Evolutionary conservation across 2,113 vertebrate genomes (phyloP).

Genomic region (Pelmatolapia mariae): DNA sequence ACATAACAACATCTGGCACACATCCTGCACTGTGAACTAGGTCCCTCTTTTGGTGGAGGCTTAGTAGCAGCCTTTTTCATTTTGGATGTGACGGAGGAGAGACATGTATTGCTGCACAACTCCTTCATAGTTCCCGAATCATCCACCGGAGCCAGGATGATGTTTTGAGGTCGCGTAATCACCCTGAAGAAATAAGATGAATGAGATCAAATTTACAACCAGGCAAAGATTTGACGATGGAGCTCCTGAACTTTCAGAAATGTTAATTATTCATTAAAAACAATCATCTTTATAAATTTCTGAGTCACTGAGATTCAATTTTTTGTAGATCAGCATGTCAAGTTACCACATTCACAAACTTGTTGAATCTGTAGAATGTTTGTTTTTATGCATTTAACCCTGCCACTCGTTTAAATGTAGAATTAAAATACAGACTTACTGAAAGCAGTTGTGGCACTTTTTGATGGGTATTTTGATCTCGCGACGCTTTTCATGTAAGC

Average conservation of each 20-base stretch:
- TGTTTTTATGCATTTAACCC: not conserved
- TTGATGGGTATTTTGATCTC: not conserved
- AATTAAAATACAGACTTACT: constrained; percentile 9
- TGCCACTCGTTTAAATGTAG: not conserved
- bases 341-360: rapidly evolving
- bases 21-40: not conserved
- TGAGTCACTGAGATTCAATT: rapidly evolving
- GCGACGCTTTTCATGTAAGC: not conserved
- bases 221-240: rapidly evolving
- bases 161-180: constrained; percentile 1
- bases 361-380: not conserved
- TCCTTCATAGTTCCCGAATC: constrained; percentile 8
- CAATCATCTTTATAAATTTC: not conserved
- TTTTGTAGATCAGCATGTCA: not conserved
- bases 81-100: constrained; percentile 3
- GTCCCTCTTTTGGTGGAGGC: not conserved
- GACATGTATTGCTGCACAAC: constrained; percentile 30
- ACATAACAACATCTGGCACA: not conserved
- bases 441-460: constrained; percentile 35
- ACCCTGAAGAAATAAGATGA: not conserved
- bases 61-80: not conserved
- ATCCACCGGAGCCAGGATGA: constrained; percentile 40
- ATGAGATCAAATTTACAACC: rapidly evolving
- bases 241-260: not conserved
- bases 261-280: not conserved